phyloP scores from a whole-genome alignment of 2,113 vertebrate species.

The Chaetura pelagica region DNA sequence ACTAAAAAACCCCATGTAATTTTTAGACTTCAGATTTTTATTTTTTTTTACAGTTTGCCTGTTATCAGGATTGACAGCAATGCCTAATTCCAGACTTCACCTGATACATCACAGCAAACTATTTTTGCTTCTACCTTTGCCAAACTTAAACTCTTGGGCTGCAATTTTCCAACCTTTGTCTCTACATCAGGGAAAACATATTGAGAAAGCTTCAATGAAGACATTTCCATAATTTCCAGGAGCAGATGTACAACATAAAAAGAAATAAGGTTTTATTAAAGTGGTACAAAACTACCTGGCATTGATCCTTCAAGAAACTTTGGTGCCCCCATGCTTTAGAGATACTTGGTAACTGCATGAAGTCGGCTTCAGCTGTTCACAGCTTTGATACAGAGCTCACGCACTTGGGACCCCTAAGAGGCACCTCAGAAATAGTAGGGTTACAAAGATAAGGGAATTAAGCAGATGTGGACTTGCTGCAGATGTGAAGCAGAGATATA shows the following conservation, averaged over 20 bases:
- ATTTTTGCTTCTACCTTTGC: background rate
- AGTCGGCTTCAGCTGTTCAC: background rate
- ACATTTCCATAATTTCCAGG: background rate
- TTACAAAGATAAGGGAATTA: background rate
- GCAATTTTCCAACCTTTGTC: background rate
- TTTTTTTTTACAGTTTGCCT: background rate
- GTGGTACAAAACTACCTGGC: background rate
- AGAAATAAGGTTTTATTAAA: background rate
- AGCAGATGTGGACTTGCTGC: background rate
- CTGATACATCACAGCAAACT: background rate
- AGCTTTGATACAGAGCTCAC: background rate
- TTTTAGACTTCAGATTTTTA: background rate
- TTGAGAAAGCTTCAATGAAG: background rate
- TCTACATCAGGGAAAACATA: background rate
- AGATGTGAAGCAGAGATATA: background rate
- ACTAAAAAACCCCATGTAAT: accelerated
- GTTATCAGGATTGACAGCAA: background rate
- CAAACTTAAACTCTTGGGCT: background rate
- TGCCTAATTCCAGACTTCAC: background rate
- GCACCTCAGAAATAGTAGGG: background rate
- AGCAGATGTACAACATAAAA: background rate
- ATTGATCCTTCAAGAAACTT: background rate
- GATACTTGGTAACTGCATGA: background rate
- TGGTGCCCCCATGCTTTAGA: background rate
- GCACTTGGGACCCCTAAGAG: background rate